A percentile compares a stretch with the other conserved stretches of the same genome.
Evolutionary conservation across 2,113 vertebrate genomes (phyloP).

Genomic region (Archilochus colubris): DNA sequence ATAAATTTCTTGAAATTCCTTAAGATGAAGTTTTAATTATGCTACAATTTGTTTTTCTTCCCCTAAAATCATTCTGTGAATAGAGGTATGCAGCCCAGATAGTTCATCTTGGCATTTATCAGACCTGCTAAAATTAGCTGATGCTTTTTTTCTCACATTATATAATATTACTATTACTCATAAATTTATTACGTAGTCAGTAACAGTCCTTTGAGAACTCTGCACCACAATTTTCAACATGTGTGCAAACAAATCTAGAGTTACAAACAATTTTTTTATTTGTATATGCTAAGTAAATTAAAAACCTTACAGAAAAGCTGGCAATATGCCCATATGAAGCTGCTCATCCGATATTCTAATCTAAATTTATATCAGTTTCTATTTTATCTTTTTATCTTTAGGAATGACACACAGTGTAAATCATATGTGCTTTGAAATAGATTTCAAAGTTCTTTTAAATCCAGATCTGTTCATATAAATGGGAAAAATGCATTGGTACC

Average conservation of each 20-base stretch:
- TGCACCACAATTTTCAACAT: background rate
- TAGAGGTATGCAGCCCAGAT: fast-evolving
- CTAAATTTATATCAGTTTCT: background rate
- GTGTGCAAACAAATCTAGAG: background rate
- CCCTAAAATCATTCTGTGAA: background rate
- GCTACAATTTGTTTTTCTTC: fast-evolving
- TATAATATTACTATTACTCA: background rate
- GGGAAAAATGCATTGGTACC: background rate
- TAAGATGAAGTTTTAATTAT: background rate
- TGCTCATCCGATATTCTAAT: background rate
- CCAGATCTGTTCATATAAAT: background rate
- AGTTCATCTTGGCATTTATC: background rate
- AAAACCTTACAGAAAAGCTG: background rate
- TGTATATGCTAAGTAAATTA: background rate
- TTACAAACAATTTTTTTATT: background rate
- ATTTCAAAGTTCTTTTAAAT: background rate
- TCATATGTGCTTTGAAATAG: background rate
- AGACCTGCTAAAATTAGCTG: background rate
- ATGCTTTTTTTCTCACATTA: background rate
- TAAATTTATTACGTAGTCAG: background rate
- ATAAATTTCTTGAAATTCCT: background rate
- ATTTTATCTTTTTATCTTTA: background rate
- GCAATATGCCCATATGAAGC: background rate
- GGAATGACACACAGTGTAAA: background rate
- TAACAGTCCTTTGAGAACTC: background rate